Evolutionary conservation across 2,113 vertebrate genomes (phyloP).

Genomic region (Prochilodus magdalenae): DNA sequence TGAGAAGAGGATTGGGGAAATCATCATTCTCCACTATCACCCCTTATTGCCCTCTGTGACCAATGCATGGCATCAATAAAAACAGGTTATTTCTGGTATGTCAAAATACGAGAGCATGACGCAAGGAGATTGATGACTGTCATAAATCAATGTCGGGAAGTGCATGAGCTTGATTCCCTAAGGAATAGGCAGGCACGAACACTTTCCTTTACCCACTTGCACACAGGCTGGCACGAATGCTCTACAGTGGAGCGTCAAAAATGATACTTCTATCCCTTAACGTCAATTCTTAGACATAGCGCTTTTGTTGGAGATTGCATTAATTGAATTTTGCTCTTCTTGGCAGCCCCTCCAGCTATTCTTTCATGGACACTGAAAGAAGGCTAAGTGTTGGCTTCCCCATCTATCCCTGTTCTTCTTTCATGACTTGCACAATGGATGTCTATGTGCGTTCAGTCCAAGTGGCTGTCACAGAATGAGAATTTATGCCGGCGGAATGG

Average conservation of each 20-base stretch:
- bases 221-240: background rate
- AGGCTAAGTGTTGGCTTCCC: conserved; percentile 15
- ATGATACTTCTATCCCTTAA: conserved; percentile 20
- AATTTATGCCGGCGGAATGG: conserved; percentile 25
- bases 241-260: background rate
- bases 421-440: conserved; percentile 36
- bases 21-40: conserved; percentile 24
- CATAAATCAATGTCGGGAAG: conserved; percentile 56
- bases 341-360: conserved; percentile 6
- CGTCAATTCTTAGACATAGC: conserved; percentile 12
- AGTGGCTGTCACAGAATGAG: conserved; percentile 19
- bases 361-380: conserved; percentile 12
- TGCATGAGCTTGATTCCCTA: conserved; percentile 28
- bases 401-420: conserved; percentile 10
- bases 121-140: conserved; percentile 54
- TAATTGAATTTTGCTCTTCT: conserved; percentile 33
- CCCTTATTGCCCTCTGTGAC: conserved; percentile 30
- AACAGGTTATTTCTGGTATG: conserved; percentile 52
- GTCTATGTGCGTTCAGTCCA: background rate
- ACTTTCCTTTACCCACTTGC: conserved; percentile 1
- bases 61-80: conserved; percentile 52
- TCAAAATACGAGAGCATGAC: conserved; percentile 50
- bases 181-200: conserved; percentile 38
- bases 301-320: conserved; percentile 31
- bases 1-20: conserved; percentile 9